Base-by-base conservation (phyloP, 1,140 invertebrate species). In the Hestina assimilis region DNA sequence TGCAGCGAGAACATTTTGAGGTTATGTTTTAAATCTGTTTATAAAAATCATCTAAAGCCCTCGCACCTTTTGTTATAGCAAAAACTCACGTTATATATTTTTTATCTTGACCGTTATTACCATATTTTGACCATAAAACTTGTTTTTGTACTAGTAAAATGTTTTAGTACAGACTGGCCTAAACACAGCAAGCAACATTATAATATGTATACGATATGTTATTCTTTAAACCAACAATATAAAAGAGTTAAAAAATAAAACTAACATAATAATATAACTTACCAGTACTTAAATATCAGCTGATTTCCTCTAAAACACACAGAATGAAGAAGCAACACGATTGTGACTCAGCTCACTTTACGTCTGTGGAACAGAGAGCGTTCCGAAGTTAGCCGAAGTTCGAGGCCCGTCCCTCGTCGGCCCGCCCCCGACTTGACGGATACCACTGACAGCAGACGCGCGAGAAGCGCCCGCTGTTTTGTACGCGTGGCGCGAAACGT, bases 341-440 rank as follows among this genome's bases (percentile, higher is more conserved):
- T 76, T 87, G 78, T 84, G 76, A 83, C 83, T 87, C 83, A 81
- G 76, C 51, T 82, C 81, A 73, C 68, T 61, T 82, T 73, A 67
- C 61, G 59, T 67, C 48, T 47, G 63, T 63, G 65, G 69, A 60
- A 62, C 61, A 64, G 72, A 74, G 74, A 69, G 56, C 52, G 63
- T 53, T 59, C 63, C 71, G 84, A 80, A 75, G 69, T 63, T 59
- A 67, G 69, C 78, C 75, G 82, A 79, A 41, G 45, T 54, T 45
- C 78, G 80, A 73, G 48, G 78, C 64, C 72, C 79, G 76, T 65
- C 79, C 75, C 72, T 71, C 53, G 66, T 61, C 47, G 69, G 58
- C 45, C 70, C 78, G 79, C 79, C 78, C 67, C 66, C 66, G 64
- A 38, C 55, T 63, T 79, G 78, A 83, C 79, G 65, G 74, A 75